Evolutionary conservation across 2,888 invertebrate species (phyloP), one percentile per base, ranked within the genome.

Genomic region (Automeris io): DNA sequence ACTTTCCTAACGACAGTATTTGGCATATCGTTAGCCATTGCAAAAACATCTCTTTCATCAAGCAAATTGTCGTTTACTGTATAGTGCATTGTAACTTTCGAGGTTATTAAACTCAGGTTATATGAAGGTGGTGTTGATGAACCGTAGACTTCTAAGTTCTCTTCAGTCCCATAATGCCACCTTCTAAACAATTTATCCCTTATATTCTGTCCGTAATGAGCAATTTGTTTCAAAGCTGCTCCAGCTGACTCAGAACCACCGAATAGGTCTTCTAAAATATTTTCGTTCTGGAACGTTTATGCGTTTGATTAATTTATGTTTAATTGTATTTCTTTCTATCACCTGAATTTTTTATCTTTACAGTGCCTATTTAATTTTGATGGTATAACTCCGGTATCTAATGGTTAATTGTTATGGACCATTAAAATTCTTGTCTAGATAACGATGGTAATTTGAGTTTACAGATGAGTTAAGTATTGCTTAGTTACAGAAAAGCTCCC

Each of bases 151-250:
- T 37, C 11, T 1, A 58, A 3, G 38, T 81, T 82, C n/a, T 22
- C 42, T 4, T 48, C 3, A 0, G 38, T 0, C 3, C 73, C 74
- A 33, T 58, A 68, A 29, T 72, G 52, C 65, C 69, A 82, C 18
- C 73, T 51, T 6, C 70, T 56, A 53, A 82, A 82, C 1, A 41
- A 24, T 43, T 54, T 60, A 40, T 70, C 71, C 33, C 70, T 57
- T 8, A 82, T 62, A 41, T 76, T 79, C 49, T 82, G 82, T 0
- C 79, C 79, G 39, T 58, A 82, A 44, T 79, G 80, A 1, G 70
- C 79, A 1, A 72, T 22, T 56, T 80, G 79, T 39, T 79, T 81
- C 1, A 77, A 13, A 0, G 79, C 49, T 7, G 67, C 74, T 1
- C 81, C 79, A 0, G 54, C 47, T 7, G 41, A 34, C 1, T 35